A percentile compares a stretch with the other conserved stretches of the same genome.
Conservation (phyloP, 2,113 vertebrate species). For the Gobius niger region DNA sequence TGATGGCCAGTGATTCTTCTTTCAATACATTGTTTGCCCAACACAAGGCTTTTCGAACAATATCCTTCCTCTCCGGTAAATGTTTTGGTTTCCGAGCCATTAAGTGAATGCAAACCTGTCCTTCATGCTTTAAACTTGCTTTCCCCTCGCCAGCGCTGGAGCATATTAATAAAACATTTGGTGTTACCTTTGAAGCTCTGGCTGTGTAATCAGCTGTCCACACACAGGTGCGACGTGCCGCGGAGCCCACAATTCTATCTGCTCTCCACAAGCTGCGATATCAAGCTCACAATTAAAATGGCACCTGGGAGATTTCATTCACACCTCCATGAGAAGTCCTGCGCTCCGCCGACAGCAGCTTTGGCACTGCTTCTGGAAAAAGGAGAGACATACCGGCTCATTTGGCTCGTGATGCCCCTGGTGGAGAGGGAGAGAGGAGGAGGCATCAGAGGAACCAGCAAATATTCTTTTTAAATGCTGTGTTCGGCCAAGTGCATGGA, state of each 20-base stretch:
- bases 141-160: not conserved
- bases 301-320: slow-evolving; percentile 40
- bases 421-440: slow-evolving; percentile 3
- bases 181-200: slow-evolving; percentile 19
- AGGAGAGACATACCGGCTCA: slow-evolving; percentile 1
- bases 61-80: too few relatives aligned
- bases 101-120: not conserved
- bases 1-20: too few relatives aligned
- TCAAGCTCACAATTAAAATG: slow-evolving; percentile 54
- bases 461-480: too few relatives aligned
- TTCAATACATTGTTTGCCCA: too few relatives aligned
- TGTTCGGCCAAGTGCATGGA: too few relatives aligned
- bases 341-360: slow-evolving; percentile 19
- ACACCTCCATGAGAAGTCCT: slow-evolving; percentile 16
- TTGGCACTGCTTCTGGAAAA: slow-evolving; percentile 19
- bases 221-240: slow-evolving; percentile 12
- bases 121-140: not conserved
- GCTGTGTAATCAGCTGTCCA: slow-evolving; percentile 34
- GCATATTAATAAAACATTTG: slow-evolving; percentile 14
- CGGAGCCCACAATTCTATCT: slow-evolving; percentile 14
- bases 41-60: too few relatives aligned
- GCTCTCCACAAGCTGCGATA: slow-evolving; percentile 19
- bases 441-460: not conserved
- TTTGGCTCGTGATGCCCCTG: slow-evolving; percentile 27
- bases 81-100: too few relatives aligned